A percentile compares a stretch with the other conserved stretches of the same genome.
These are phyloP conservation scores for Nesometra sesokonis DNA, from an alignment of 35 echinoderm and acorn worm species.

Conservation along the genomic window DNA sequence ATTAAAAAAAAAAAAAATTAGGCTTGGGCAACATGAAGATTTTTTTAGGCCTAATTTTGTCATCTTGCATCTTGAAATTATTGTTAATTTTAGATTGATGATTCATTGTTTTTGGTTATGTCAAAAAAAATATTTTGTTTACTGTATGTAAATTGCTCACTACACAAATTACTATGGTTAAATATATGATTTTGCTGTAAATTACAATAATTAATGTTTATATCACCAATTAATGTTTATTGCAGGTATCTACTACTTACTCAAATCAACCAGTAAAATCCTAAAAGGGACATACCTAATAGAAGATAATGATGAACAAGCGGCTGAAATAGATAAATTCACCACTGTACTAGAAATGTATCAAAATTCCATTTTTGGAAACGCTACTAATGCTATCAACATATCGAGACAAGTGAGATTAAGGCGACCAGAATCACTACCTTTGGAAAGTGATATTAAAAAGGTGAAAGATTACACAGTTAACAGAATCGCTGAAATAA, in stretches of 20 bases:
- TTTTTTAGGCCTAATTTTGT: no score
- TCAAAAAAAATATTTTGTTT: no score
- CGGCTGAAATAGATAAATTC: slow-evolving; percentile 36
- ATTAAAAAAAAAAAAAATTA: no score
- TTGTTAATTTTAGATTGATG: no score
- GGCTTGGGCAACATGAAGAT: no score
- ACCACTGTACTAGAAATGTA: slow-evolving; percentile 14
- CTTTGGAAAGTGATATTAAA: slow-evolving; percentile 18
- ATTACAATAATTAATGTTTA: no score
- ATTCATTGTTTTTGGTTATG: no score
- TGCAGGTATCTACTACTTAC: slow-evolving; percentile 12
- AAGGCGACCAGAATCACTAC: slow-evolving; percentile 12
- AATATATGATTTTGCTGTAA: no score
- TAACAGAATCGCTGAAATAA: neutral
- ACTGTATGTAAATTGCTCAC: no score
- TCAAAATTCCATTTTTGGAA: slow-evolving; percentile 27
- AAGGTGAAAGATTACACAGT: slow-evolving; percentile 33
- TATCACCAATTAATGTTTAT: no score
- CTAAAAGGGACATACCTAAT: slow-evolving; percentile 32
- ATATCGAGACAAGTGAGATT: slow-evolving; percentile 15
- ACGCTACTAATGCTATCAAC: slow-evolving; percentile 22
- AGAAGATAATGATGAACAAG: slow-evolving; percentile 13
- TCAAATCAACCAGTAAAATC: slow-evolving; percentile 21
- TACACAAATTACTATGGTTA: no score
- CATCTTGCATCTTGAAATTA: no score